Base-by-base conservation (phyloP, 2,888 invertebrate species). In the Cyclophora punctaria region DNA sequence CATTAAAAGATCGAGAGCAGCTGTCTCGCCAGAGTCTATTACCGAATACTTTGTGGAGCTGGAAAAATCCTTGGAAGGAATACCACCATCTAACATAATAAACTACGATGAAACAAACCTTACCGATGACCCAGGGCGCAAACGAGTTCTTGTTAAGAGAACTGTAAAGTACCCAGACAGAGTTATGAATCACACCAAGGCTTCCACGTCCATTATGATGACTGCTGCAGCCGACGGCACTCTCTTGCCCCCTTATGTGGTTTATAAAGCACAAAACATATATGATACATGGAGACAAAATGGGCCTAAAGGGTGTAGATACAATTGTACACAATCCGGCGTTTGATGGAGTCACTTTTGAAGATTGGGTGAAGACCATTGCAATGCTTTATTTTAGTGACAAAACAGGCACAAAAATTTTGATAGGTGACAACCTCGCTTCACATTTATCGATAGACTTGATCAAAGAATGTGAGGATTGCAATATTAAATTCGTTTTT, bases 261-360 rank as follows among this genome's bases (percentile, higher is more conserved):
- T 80, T 0, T 82, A 82, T 57, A 85, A 82, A 60, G 62, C 78
- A 2, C 60, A 63, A 50, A 48, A 76, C 51, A 43, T 83, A n/a
- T 78, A 71, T 59, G 54, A 67, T 44, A 66, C 71, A 5, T 86
- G 83, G 83, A 68, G 61, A 4, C 57, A 60, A 56, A 69, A 71
- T 46, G 83, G 82, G 5, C 80, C 78, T 20, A 7, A 47, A 50
- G 61, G 67, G 46, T 45, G 68, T 49, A 41, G 74, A 7, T 84
- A 78, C 53, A 82, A 76, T 59, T 46, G 56, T 3, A 64, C 70
- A 3, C 57, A 63, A 52, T 67, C 63, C 48, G 83, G 76, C 73
- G 75, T 70, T 76, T 53, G 76, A 75, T 58, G 40, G 50, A 3
- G 52, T 35, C 5, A 61, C 60, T 44, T 77, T 77, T 60, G 63